phyloP scores from a whole-genome alignment of 92 coral and sea anemone species.

The Epizoanthus ramosus region DNA sequence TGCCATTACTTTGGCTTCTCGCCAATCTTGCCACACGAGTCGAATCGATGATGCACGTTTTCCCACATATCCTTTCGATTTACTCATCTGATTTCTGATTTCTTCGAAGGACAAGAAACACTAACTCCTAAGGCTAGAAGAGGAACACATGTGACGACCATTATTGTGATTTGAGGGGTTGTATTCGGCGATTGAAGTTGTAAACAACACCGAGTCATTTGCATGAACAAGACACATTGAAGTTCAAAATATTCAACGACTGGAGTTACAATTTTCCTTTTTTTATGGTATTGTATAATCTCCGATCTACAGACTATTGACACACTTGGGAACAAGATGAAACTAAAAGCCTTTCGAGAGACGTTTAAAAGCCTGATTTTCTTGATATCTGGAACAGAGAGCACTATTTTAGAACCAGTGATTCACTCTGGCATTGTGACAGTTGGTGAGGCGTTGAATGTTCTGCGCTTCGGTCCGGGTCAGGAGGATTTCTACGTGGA shows the following conservation, averaged over 20 bases:
- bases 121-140: neutral
- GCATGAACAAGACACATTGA: too few species aligned
- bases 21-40: conserved; percentile 16
- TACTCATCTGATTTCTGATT: neutral
- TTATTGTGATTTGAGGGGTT: too few species aligned
- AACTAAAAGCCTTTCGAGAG: neutral
- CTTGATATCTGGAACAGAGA: neutral
- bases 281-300: too few species aligned
- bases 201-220: too few species aligned
- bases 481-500: conserved; percentile 35
- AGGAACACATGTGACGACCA: neutral
- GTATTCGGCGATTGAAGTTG: too few species aligned
- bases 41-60: neutral
- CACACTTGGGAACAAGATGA: neutral
- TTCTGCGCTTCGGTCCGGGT: conserved; percentile 34
- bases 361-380: conserved; percentile 26
- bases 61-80: neutral
- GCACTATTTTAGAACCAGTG: conserved; percentile 21
- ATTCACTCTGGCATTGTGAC: conserved; percentile 36
- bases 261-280: neutral
- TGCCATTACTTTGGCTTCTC: neutral
- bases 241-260: neutral
- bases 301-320: neutral
- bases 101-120: neutral
- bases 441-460: conserved; percentile 22